Percentiles rank a stretch among this genome's conserved stretches.
Evolutionary conservation across 1,140 invertebrate genomes (phyloP).

Genomic region (Argopecten irradians): DNA sequence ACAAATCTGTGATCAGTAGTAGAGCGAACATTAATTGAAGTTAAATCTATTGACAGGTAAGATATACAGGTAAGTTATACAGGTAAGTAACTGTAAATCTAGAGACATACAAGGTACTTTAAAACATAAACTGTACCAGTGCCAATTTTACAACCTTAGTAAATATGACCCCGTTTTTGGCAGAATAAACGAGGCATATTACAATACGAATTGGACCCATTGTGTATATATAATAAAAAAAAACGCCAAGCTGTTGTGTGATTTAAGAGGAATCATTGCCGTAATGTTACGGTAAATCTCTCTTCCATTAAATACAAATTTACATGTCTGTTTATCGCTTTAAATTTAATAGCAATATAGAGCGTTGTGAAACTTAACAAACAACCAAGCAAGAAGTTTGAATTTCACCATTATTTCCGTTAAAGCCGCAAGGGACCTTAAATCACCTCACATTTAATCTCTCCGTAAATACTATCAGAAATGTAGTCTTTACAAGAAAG

Average conservation of each 20-base stretch:
- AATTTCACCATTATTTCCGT: neutral
- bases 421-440: neutral
- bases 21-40: neutral
- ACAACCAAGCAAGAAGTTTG: neutral
- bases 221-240: neutral
- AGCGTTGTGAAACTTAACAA: neutral
- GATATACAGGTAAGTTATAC: neutral
- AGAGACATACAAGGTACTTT: neutral
- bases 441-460: neutral
- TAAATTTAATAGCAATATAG: neutral
- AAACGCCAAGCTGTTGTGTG: neutral
- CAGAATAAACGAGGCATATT: neutral
- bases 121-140: neutral
- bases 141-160: neutral
- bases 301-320: neutral
- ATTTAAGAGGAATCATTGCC: neutral
- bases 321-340: neutral
- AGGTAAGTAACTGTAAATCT: neutral
- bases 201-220: neutral
- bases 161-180: neutral
- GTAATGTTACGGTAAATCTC: constrained; percentile 15
- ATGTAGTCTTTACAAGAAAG: neutral
- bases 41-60: neutral
- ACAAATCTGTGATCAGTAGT: neutral
- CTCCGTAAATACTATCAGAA: neutral